These are phyloP conservation scores for Brenthis ino DNA, from an alignment of 2,888 invertebrate genomes.

Conservation along the genomic window DNA sequence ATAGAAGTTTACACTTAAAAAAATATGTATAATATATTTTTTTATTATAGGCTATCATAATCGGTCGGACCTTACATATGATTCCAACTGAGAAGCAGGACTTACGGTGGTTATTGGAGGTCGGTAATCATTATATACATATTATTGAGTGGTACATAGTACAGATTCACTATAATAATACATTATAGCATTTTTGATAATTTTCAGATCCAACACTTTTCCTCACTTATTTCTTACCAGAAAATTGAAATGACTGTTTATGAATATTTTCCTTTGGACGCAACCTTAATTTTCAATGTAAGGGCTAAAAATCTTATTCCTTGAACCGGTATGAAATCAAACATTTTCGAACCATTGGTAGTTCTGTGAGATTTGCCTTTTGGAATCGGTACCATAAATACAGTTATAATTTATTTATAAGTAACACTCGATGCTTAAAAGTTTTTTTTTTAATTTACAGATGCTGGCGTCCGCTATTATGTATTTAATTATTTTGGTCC, in stretches of 20 bases:
- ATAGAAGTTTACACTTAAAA: too few relatives aligned
- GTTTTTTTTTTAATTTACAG: constrained; percentile 51
- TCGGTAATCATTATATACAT: constrained; percentile 36
- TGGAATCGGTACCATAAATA: too few relatives aligned
- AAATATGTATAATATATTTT: too few relatives aligned
- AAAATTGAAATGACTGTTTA: constrained; percentile 58
- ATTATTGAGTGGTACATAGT: too few relatives aligned
- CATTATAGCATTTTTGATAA: background rate
- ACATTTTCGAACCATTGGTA: background rate
- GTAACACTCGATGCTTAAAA: constrained; percentile 3
- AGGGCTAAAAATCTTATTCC: constrained; percentile 32
- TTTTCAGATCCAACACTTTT: constrained; percentile 68
- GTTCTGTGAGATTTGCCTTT: too few relatives aligned
- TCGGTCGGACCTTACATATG: constrained; percentile 57
- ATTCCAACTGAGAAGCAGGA: constrained; percentile 62
- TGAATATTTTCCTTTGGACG: constrained; percentile 63
- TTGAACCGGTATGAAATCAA: background rate
- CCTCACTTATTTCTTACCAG: constrained; percentile 58
- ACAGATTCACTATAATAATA: background rate
- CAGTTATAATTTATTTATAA: background rate
- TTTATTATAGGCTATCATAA: constrained; percentile 57
- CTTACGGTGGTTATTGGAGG: constrained; percentile 59
- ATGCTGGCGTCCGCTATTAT: constrained; percentile 63
- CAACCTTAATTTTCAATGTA: constrained; percentile 63
- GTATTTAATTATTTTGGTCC: constrained; percentile 69